Percentiles rank a stretch among this genome's conserved stretches.
Evolutionary conservation across 2,888 invertebrate genomes (phyloP).

Genomic region (Mesopsocus fuscifrons): DNA sequence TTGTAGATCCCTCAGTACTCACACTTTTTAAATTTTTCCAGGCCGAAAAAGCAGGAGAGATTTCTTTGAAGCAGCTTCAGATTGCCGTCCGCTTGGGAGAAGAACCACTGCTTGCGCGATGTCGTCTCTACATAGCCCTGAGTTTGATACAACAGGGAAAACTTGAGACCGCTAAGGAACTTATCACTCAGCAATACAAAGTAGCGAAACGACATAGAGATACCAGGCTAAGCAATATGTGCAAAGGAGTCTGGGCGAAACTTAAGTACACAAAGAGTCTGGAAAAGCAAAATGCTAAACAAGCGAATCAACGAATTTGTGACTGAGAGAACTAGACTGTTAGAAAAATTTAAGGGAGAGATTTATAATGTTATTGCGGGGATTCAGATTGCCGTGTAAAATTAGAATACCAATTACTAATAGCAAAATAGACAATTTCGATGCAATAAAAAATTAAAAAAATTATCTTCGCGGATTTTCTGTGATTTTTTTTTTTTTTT

Average conservation of each 20-base stretch:
- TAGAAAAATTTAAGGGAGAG: too few species aligned
- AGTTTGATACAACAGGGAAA: conserved; percentile 69
- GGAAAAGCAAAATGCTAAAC: too few species aligned
- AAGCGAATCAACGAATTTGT: too few species aligned
- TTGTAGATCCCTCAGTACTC: conserved; percentile 9
- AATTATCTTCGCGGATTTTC: too few species aligned
- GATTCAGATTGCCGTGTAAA: too few species aligned
- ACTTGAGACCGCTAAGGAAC: conserved; percentile 38
- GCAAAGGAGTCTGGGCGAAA: conserved; percentile 72
- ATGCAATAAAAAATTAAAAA: too few species aligned
- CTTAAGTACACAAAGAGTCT: conserved; percentile 33
- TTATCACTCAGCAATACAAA: conserved; percentile 36
- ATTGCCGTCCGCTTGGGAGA: conserved; percentile 68
- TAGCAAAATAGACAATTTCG: too few species aligned
- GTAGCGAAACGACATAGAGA: conserved; percentile 31
- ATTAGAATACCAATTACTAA: too few species aligned
- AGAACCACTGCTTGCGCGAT: conserved; percentile 58
- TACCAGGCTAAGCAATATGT: conserved; percentile 53
- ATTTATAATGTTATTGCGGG: too few species aligned
- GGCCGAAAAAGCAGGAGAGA: conserved; percentile 77
- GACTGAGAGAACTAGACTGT: too few species aligned
- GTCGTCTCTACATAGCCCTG: conserved; percentile 69
- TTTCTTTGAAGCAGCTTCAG: conserved; percentile 64
- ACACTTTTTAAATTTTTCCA: conserved; percentile 22
- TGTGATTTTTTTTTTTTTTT: too few species aligned